Conservation (phyloP, 1,140 invertebrate genomes). For the Leptinotarsa texana region DNA sequence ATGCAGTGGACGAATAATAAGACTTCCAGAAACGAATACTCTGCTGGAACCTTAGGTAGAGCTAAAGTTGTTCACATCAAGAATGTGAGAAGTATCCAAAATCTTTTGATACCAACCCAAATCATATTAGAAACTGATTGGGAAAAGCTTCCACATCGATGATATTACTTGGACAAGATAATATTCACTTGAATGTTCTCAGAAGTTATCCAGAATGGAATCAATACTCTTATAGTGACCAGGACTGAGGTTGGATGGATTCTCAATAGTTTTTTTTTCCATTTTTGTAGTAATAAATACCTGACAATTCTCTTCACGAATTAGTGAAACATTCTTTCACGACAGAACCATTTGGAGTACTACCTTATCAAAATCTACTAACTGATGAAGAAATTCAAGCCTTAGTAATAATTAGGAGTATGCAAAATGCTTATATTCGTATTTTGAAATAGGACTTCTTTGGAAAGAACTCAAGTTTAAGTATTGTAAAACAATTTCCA, state of each 20-base stretch:
- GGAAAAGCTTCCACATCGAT: background rate
- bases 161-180: background rate
- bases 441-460: background rate
- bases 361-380: background rate
- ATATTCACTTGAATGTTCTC: background rate
- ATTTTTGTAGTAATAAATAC: background rate
- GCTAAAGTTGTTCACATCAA: background rate
- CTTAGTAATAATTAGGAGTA: background rate
- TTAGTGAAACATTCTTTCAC: background rate
- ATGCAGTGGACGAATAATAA: background rate
- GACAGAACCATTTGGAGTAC: background rate
- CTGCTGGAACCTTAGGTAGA: background rate
- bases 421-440: background rate
- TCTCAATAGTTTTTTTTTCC: no score
- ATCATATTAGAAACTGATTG: background rate
- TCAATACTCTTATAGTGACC: background rate
- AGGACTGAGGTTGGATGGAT: background rate
- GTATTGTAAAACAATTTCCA: background rate
- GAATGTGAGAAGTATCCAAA: background rate
- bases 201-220: background rate
- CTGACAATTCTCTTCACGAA: background rate
- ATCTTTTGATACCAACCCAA: background rate
- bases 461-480: background rate
- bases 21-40: background rate
- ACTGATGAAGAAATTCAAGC: background rate